Base-by-base conservation (phyloP, 2,888 invertebrate species). In the Macaria notata region DNA sequence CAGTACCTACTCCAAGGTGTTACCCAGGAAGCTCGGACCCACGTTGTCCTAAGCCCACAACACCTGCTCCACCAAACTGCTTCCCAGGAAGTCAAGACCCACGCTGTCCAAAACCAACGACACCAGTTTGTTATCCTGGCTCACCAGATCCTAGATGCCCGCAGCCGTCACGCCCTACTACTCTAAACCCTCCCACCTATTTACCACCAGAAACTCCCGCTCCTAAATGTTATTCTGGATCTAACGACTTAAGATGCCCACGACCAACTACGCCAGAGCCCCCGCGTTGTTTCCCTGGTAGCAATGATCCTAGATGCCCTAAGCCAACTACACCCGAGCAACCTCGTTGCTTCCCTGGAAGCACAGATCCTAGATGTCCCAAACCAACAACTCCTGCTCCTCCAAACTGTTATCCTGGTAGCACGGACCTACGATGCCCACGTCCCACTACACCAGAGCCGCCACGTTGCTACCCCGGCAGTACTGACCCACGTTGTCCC, bases 221-320 rank as follows among this genome's bases (percentile, higher is more conserved):
- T 30, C 72, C 69, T 4, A 66, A 65, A 56, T 81, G 83, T 61
- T 82, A 77, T 69, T 84, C 84, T n/a, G 83, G 83, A 51, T 75
- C 71, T 3, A 68, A 64, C 0, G 83, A 83, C 61, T 75, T 80
- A 56, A 46, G 81, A 60, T 57, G 78, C 73, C 57, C 71, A 36
- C 19, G 79, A 79, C 71, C 82, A 66, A 59, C 72, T 65, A 64
- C 85, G 31, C 79, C 78, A 0, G 66, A 61, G 43, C 64, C 75
- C 9, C 70, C 70, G 4, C 63, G 55, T 5, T 70, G 71, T n/a
- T 71, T 65, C 44, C 70, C 72, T 36, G 73, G 73, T 0, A 71
- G 68, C 9, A 67, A 68, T 68, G 84, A 72, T 69, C 77, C 69
- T 0, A 59, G 81, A 38, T 84, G 84, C 50, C 80, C 81, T 0